Evolutionary conservation across 2,797 vertebrate genomes (phyloP).

Genomic region (Oreortyx pictus): DNA sequence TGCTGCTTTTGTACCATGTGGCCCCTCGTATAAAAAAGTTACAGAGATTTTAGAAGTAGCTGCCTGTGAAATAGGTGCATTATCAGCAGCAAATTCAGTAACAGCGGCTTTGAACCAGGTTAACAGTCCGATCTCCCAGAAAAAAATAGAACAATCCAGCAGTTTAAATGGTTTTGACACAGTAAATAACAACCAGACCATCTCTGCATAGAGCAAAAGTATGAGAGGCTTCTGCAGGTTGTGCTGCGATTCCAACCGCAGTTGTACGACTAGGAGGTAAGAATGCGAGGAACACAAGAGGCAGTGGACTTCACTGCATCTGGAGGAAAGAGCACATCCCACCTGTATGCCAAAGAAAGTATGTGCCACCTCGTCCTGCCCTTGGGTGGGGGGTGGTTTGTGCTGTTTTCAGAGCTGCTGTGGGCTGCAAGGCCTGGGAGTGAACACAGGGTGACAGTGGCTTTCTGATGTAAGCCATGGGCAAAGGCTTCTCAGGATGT

Average conservation of each 20-base stretch:
- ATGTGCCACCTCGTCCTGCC: background rate
- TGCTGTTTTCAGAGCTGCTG: background rate
- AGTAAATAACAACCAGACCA: background rate
- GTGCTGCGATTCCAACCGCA: background rate
- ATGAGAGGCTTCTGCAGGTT: background rate
- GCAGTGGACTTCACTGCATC: accelerated
- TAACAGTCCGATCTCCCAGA: background rate
- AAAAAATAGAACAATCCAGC: background rate
- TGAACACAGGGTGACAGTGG: accelerated
- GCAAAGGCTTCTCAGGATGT: accelerated
- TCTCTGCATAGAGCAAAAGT: background rate
- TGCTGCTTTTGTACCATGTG: background rate
- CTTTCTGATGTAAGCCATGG: background rate
- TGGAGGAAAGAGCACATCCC: background rate
- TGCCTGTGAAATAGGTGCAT: background rate
- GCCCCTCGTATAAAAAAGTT: background rate
- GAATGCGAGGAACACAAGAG: background rate
- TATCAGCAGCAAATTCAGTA: background rate
- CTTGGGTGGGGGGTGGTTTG: accelerated
- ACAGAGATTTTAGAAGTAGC: background rate
- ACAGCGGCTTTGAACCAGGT: background rate
- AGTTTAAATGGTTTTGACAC: background rate
- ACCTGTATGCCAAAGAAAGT: background rate
- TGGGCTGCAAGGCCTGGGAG: background rate
- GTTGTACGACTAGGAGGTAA: background rate